phyloP scores from a whole-genome alignment of 1,140 invertebrate genomes.

The Drosophila ananassae region DNA sequence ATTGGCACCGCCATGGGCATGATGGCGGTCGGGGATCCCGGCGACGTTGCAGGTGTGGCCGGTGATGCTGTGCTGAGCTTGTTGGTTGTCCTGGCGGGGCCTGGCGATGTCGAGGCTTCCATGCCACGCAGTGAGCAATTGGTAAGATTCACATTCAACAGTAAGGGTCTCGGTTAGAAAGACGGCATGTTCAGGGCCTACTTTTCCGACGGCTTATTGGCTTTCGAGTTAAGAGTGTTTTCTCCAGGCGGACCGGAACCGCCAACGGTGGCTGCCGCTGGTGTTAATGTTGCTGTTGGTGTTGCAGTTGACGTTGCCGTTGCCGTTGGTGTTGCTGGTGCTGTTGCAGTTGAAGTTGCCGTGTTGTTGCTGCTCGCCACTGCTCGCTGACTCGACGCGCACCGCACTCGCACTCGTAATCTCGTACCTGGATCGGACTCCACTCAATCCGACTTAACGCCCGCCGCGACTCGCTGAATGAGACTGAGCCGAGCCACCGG shows the following conservation, averaged over 20 bases:
- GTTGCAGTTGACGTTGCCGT: constrained; percentile 27
- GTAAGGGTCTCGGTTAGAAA: constrained; percentile 1
- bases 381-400: constrained; percentile 57
- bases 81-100: constrained; percentile 55
- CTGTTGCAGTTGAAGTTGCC: constrained; percentile 21
- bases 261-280: constrained; percentile 18
- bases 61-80: constrained; percentile 23
- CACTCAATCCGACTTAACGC: constrained; percentile 71
- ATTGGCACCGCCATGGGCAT: constrained; percentile 68
- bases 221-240: neutral
- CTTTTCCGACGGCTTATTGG: constrained; percentile 31
- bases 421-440: constrained; percentile 22
- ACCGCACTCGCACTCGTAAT: constrained; percentile 28
- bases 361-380: constrained; percentile 16
- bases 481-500: constrained; percentile 51
- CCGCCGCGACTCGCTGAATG: constrained; percentile 54
- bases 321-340: constrained; percentile 30
- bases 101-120: constrained; percentile 35
- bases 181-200: constrained; percentile 18
- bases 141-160: neutral
- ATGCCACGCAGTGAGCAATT: constrained; percentile 21
- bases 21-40: constrained; percentile 25
- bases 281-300: constrained; percentile 22
- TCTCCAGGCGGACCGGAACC: constrained; percentile 20
- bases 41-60: constrained; percentile 9